phyloP scores from a whole-genome alignment of 2,113 vertebrate species.

The Sapajus apella region DNA sequence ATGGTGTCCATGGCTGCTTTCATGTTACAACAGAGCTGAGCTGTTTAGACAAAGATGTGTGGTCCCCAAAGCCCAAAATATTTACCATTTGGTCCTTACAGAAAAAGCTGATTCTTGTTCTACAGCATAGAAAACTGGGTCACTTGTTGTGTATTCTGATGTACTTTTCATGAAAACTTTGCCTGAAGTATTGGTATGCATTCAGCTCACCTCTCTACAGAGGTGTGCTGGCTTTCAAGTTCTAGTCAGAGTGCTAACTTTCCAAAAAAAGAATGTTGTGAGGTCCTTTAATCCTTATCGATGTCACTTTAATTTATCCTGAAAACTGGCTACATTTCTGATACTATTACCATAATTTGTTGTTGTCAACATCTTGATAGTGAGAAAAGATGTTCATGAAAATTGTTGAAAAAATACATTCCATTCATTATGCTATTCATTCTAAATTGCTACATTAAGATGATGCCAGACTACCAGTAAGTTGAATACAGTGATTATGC shows the following conservation, averaged over 20 bases:
- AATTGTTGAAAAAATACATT: neutral
- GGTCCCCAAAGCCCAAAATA: neutral
- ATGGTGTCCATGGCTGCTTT: neutral
- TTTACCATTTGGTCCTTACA: neutral
- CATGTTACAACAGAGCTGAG: neutral
- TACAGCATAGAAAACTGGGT: neutral
- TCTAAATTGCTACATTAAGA: neutral
- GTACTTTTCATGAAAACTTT: neutral
- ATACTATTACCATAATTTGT: neutral
- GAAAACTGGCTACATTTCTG: neutral
- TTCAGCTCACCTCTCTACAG: neutral
- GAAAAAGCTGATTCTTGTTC: neutral
- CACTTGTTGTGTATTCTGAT: neutral
- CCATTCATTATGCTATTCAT: neutral
- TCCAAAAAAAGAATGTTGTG: neutral
- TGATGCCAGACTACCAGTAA: neutral
- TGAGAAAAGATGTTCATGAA: neutral
- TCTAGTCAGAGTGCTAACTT: neutral
- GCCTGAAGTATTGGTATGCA: neutral
- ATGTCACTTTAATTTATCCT: neutral
- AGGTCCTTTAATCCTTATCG: neutral
- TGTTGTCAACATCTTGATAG: neutral
- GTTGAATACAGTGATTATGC: neutral
- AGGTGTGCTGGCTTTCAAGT: neutral
- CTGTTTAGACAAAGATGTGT: neutral